Evolutionary conservation across 2,113 vertebrate species (phyloP), one percentile per base, ranked within the genome.

Genomic region (Indicator indicator): DNA sequence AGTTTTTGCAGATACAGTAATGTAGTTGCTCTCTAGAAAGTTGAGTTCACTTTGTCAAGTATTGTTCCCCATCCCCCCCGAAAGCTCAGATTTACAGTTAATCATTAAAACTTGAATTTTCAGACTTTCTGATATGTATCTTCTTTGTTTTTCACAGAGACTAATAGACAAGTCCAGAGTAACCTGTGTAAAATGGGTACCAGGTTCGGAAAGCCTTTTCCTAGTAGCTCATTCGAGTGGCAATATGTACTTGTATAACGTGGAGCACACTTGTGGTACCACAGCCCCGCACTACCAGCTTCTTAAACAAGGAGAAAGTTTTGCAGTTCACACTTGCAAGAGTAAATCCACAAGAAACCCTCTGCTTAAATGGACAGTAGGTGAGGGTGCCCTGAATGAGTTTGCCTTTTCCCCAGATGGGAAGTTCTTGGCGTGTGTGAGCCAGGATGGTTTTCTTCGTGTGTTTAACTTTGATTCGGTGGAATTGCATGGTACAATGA

Each of bases 91-190:
- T 81, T 75, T 89, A 82, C 17, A 33, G 23, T 69, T 94, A 67
- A 77, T 78, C 7, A n/a, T 86, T 62, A 83, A 72, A 82, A 73
- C 30, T 77, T 84, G 40, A 60, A 59, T 70, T 88, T 89, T 93
- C 89, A 89, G 92, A 50, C 64, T 94, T 96, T 96, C 94, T 97
- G 97, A 97, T 97, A 83, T 96, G 73, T 95, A 78, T 95, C 36
- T 97, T 94, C 93, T 98, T 98, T 97, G 97, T 97, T 97, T 97
- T 97, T 97, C 93, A 95, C 98, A 99, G 99, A 99, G 99, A 98
- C 98, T 99, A 94, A 99, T 99, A 97, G 99, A 99, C 98, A 99
- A 99, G 98, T 99, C 99, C 21, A 98, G 99, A 94, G 99, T 99
- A 83, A 99, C 99, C 33, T 99, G 99, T 97, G 99, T 99, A 94